Base-by-base conservation (phyloP, 2,797 vertebrate genomes). In the Phrynocephalus vlangalii region DNA sequence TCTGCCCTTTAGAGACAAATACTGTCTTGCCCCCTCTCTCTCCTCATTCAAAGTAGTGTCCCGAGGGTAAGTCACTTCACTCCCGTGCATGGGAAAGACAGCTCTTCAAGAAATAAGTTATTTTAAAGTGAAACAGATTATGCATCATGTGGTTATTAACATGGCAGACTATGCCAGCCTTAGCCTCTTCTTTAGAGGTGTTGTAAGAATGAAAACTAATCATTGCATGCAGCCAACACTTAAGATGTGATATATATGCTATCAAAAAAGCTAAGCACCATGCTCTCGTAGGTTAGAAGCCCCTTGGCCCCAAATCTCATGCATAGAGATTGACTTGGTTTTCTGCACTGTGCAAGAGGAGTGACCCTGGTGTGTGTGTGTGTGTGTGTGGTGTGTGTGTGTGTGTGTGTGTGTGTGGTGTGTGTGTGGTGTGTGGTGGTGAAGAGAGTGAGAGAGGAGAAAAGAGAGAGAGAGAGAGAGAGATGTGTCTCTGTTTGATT, bases 361-460 rank as follows among this genome's bases (percentile, higher is more conserved):
- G 48, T 75, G 92, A 93, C 89, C 86, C 78, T 79, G 91, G 89
- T 94, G 86, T 87, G 94, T 91, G 91, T 86, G 89, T 87, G 72
- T 79, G 16, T 56, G 50, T 79, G 3, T 71, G 70, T 63, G n/a
- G 3, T 22, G 22, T 71, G 11, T 56, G 52, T 56, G 11, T 56
- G 52, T 56, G 11, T 56, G 9, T 11, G 18, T 20, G 10, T 16
- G 84, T 79, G 9, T 71, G 70, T 63, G 15, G 7, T 71, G 52
- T 56, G 52, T 56, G 9, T 56, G 1, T 56, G 52, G 52, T 56
- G 3, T 44, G 38, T n/a, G n/a, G n/a, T n/a, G n/a, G n/a, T n/a
- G n/a, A n/a, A n/a, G n/a, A n/a, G n/a, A n/a, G n/a, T n/a, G n/a
- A n/a, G n/a, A n/a, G n/a, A n/a, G n/a, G n/a, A n/a, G n/a, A n/a